A percentile compares a stretch with the other conserved stretches of the same genome.
Evolutionary conservation across 1,140 invertebrate species (phyloP).

Genomic region (Drosophila arawakana): DNA sequence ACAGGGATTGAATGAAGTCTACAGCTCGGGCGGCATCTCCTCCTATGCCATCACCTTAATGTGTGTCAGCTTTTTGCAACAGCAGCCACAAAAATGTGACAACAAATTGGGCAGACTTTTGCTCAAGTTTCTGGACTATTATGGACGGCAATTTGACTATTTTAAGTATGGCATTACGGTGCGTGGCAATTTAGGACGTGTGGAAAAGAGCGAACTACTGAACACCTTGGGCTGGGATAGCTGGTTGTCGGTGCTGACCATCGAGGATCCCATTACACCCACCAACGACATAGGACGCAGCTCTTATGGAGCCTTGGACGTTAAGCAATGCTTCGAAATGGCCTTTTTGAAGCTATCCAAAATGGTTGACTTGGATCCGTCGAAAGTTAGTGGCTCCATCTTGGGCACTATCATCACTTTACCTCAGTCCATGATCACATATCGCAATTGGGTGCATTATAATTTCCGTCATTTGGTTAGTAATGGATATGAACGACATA

Average conservation of each 20-base stretch:
- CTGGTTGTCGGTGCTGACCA: slow-evolving; percentile 60
- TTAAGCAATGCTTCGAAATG: slow-evolving; percentile 54
- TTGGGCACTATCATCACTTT: slow-evolving; percentile 50
- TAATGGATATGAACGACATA: not conserved
- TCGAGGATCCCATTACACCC: slow-evolving; percentile 66
- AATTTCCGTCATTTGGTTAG: slow-evolving; percentile 47
- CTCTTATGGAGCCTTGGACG: slow-evolving; percentile 53
- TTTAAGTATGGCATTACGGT: slow-evolving; percentile 57
- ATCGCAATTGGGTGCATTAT: slow-evolving; percentile 58
- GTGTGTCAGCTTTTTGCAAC: slow-evolving; percentile 64
- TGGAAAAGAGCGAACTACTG: slow-evolving; percentile 51
- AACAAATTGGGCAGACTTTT: slow-evolving; percentile 55
- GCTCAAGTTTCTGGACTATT: slow-evolving; percentile 65
- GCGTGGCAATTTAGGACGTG: slow-evolving; percentile 25
- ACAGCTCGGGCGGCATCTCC: slow-evolving; percentile 56
- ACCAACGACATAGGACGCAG: slow-evolving; percentile 67
- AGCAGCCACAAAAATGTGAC: slow-evolving; percentile 31
- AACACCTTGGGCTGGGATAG: slow-evolving; percentile 20
- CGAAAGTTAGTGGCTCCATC: slow-evolving; percentile 46
- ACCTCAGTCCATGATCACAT: slow-evolving; percentile 38
- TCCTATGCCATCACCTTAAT: slow-evolving; percentile 61
- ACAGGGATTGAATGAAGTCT: slow-evolving; percentile 60
- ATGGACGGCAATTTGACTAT: slow-evolving; percentile 67
- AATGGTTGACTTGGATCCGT: slow-evolving; percentile 56
- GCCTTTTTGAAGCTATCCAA: slow-evolving; percentile 61